phyloP scores from a whole-genome alignment of 2,888 invertebrate genomes.

The Scelioninae gen. 2 region DNA sequence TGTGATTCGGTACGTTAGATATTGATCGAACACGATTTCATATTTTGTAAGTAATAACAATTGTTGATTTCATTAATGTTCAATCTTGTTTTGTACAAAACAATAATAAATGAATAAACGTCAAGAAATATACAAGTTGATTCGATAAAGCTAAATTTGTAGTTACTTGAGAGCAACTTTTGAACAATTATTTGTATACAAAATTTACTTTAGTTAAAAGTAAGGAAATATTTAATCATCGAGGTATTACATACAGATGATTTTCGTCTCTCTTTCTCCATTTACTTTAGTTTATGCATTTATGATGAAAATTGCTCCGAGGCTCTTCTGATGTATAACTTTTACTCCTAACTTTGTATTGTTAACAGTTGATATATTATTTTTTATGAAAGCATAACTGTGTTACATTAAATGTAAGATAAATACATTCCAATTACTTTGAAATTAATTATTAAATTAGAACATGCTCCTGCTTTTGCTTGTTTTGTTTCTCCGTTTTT shows the following conservation, averaged over 20 bases:
- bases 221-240: conserved; percentile 24
- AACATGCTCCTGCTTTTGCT: no score
- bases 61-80: no score
- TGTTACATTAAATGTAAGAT: conserved; percentile 29
- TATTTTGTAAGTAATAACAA: no score
- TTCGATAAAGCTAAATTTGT: conserved; percentile 10
- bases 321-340: conserved; percentile 28
- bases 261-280: conserved; percentile 27
- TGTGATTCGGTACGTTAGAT: no score
- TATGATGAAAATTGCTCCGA: conserved; percentile 31
- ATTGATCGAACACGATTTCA: no score
- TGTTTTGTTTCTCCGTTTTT: conserved; percentile 9
- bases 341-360: conserved; percentile 35
- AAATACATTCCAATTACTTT: conserved; percentile 33
- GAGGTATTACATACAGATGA: conserved; percentile 24
- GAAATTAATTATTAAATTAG: conserved; percentile 28
- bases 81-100: no score
- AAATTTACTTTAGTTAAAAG: conserved; percentile 27
- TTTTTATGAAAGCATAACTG: conserved; percentile 42
- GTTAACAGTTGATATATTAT: conserved; percentile 39
- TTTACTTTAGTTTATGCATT: conserved; percentile 47
- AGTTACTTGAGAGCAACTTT: conserved; percentile 16
- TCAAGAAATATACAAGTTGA: neutral
- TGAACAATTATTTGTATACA: conserved; percentile 11
- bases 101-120: no score